Conservation (phyloP, 1,140 invertebrate species). For the Patella vulgata region DNA sequence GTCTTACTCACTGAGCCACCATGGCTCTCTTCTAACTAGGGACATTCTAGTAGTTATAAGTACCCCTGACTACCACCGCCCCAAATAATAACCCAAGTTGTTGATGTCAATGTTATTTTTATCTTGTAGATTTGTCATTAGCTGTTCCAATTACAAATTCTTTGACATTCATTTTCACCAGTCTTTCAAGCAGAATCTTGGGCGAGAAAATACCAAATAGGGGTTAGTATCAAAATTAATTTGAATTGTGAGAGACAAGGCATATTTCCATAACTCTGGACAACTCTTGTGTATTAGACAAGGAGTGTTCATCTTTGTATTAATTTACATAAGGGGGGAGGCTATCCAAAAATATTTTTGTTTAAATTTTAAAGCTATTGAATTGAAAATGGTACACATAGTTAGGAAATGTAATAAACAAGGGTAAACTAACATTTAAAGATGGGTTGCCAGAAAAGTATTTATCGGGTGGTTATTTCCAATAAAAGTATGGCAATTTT, state of each 20-base stretch:
- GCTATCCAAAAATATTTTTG: neutral
- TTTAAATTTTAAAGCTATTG: no score
- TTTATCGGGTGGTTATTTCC: no score
- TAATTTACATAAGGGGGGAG: neutral
- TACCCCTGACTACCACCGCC: no score
- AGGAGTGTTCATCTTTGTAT: neutral
- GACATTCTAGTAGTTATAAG: no score
- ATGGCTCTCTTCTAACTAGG: no score
- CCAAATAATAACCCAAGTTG: no score
- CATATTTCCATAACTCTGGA: neutral
- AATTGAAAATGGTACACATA: no score
- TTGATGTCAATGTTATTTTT: no score
- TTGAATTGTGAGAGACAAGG: neutral
- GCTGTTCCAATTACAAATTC: conserved; percentile 68
- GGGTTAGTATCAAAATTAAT: conserved; percentile 33
- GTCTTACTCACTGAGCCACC: no score
- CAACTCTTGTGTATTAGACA: neutral
- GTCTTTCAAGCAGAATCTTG: conserved; percentile 58
- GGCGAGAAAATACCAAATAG: conserved; percentile 59
- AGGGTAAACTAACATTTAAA: neutral
- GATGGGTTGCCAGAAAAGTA: no score
- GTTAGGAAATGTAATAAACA: neutral
- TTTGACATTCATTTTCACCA: conserved; percentile 66
- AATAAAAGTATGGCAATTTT: no score
- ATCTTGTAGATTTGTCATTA: conserved; percentile 64